Base-by-base conservation (phyloP, 2,888 invertebrate species). In the Trachelus stipa region DNA sequence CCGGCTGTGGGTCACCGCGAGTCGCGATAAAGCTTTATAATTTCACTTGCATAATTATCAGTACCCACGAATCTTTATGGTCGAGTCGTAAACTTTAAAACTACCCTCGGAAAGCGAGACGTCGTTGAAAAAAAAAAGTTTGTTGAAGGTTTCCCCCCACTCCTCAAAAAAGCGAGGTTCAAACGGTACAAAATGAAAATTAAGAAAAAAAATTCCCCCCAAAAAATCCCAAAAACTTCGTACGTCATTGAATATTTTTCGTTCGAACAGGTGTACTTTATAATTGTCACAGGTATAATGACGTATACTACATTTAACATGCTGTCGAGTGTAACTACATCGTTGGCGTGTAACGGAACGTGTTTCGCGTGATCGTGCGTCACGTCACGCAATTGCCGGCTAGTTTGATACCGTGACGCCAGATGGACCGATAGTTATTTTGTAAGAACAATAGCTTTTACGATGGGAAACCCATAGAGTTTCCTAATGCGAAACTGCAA, bases 11-110 rank as follows among this genome's bases (percentile, higher is more conserved):
- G 71, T 34, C 71, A 71, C 31, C 12, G 12, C 74, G 68, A 40
- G 34, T 77, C 78, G 75, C 80, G 81, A 86, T 85, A 86, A 79
- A 81, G 85, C 81, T 85, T 85, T 84, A 85, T 84, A 86, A 87
- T 88, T 88, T 84, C 81, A 77, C 83, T 82, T 81, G 82, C 83
- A 83, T 85, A 88, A 88, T 87, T 88, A 88, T 88, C 88, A 82
- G 83, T 37, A 76, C 81, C 83, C 83, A 85, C 81, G 84, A 77
- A 88, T 88, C 88, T 88, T 88, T 88, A 88, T 84, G 84, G 80
- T 80, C 77, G 77, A 80, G 83, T 85, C 87, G 85, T 88, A 87
- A 87, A 88, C 81, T 81, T 83, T 81, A 85, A 88, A 87, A 81
- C 83, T 79, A 79, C 73, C 77, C 79, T 33, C 0, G 15, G 83